Evolutionary conservation across 2,113 vertebrate genomes (phyloP), one percentile per base, ranked within the genome.

Genomic region (Hyperopisus bebe): DNA sequence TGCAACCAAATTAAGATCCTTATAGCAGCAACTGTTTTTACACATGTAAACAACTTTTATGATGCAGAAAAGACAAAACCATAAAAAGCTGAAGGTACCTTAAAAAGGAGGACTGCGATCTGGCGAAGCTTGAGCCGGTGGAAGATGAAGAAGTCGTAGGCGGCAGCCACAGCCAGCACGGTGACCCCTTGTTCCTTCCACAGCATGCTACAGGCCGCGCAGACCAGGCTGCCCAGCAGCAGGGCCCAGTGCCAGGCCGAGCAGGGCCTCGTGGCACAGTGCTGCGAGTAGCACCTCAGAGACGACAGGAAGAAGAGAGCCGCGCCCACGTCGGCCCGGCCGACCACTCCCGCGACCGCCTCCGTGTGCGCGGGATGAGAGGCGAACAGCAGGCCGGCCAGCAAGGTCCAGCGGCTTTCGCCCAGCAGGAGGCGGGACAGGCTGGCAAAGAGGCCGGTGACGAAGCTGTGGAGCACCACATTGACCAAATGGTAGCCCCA

Each of bases 171-270:
- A 0, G 97, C 98, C 39, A 99, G 95, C 89, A 98, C 98, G 9
- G 97, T 99, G 92, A 99, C 97, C 91, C 98, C 98, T 93, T 99
- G 98, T 91, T 99, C 98, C 94, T 99, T 99, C 98, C 98, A 99
- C 89, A 99, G 93, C 97, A 99, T 99, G 91, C 98, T 98, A 93
- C 96, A 97, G 0, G 96, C 96, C 0, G 98, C 98, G 3, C 86
- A 88, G 19, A 39, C 86, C 89, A 98, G 96, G 0, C 97, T 95
- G 53, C 95, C 97, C 90, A 97, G 91, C 93, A 99, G 95, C 98
- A 97, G 98, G 90, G 95, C 95, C 97, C 97, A 98, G 94, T 94
- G 94, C 95, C 95, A 95, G 0, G 90, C 90, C 0, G 95, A 95
- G 0, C 2, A 17, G 90, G 93, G 88, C 86, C 97, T 96, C 1